Base-by-base conservation (phyloP, 2,797 vertebrate genomes). In the Brotula barbata region DNA sequence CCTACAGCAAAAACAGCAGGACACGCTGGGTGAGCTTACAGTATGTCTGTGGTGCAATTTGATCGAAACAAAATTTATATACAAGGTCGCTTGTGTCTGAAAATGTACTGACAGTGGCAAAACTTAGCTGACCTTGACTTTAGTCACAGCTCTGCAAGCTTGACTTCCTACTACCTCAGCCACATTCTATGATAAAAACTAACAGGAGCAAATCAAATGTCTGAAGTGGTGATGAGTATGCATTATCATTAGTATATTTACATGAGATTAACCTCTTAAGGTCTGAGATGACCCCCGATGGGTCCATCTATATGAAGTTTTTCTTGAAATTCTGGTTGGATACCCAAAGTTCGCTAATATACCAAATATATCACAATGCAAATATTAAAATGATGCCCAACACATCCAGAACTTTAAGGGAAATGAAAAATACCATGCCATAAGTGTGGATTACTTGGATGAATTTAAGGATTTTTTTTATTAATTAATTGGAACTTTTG, bases 1-100 rank as follows among this genome's bases (percentile, higher is more conserved):
- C 91, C 97, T 99, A 45, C 22, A 71, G 61, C 45, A 50, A 49
- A 68, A 15, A 67, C 44, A 48, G 45, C 5, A 55, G 21, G 25
- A 59, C 58, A 58, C 20, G 42, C 37, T 0, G 8, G 2, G 53
- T 71, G 14, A 77, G 39, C 55, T n/a, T n/a, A n/a, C n/a, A n/a
- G 14, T 13, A 15, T 60, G 51, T 1, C 41, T 46, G 28, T 13
- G 42, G 9, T 54, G 47, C 40, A 25, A 14, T 75, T 37, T 49
- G 36, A 73, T 49, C 3, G 3, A 25, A 21, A 34, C 22, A 58
- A 50, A 47, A 43, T 41, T 37, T 57, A 37, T 57, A 64, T 20
- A 45, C 44, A 62, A 68, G 71, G 68, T 59, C 22, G 6, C 22
- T 46, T 13, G 3, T 0, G 53, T 56, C 23, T 60, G 52, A 57